Evolutionary conservation across 2,113 vertebrate species (phyloP), one percentile per base, ranked within the genome.

Genomic region (Alethe diademata): DNA sequence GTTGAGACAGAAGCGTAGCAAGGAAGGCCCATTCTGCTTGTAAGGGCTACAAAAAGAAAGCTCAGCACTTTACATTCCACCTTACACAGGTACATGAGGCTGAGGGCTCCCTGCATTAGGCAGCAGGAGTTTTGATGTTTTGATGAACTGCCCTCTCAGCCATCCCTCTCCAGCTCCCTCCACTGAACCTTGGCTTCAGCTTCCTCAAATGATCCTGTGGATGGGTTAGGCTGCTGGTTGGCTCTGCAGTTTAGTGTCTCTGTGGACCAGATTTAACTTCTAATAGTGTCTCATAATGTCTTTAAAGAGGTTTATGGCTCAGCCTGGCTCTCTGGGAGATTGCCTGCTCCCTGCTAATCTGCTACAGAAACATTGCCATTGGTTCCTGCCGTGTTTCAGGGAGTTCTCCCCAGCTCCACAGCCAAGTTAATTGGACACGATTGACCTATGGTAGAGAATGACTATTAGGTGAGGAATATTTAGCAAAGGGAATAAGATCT

Each of bases 251-350:
- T 88, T 56, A 78, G 40, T 5, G 42, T 70, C 87, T 81, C 93
- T 19, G 18, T 22, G 80, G 87, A 53, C 56, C 16, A 33, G 86
- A 79, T 93, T 92, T 93, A 62, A 78, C 88, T 94, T 94, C 56
- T 60, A 78, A 72, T 54, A 64, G 53, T 7, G 36, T 73, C 91
- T 93, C 72, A 13, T 95, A 91, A 88, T 67, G 72, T 33, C 88
- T 74, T 88, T 71, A 36, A 88, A 86, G 83, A 91, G 72, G 60
- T 93, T 91, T 93, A 84, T 69, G 58, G 88, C 88, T 88, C 74
- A 72, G 86, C 35, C 29, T 94, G 83, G 58, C 26, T 82, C 78
- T 92, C 58, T 72, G 58, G 62, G 78, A 95, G 43, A 78, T 8
- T 47, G 91, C 28, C 64, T 61, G 36, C 13, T 86, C 91, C 64